These are phyloP conservation scores for Scaptomyza montana DNA, from an alignment of 1,140 invertebrate genomes.

Conservation along the genomic window DNA sequence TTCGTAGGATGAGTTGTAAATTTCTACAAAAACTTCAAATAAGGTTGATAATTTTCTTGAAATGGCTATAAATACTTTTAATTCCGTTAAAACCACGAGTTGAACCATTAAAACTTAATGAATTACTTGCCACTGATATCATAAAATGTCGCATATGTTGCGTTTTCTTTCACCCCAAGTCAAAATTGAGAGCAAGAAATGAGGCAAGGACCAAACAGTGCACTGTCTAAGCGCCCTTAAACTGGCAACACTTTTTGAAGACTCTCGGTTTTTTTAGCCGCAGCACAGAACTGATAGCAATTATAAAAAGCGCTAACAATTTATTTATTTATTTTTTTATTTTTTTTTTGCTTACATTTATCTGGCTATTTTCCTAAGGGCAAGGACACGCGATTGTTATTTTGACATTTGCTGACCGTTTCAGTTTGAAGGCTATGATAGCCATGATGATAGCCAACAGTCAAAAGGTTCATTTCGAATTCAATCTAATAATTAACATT, in stretches of 20 bases:
- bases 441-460: slow-evolving; percentile 22
- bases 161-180: too few relatives aligned
- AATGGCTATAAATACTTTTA: too few relatives aligned
- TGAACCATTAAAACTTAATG: slow-evolving; percentile 24
- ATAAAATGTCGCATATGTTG: too few relatives aligned
- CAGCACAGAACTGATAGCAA: slow-evolving; percentile 63
- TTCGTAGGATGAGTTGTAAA: too few relatives aligned
- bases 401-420: slow-evolving; percentile 69
- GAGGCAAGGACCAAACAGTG: background rate
- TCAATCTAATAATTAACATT: slow-evolving; percentile 81
- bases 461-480: slow-evolving; percentile 64
- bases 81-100: background rate
- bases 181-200: slow-evolving; percentile 15
- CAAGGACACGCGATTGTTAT: slow-evolving; percentile 22
- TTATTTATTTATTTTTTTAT: background rate
- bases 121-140: too few relatives aligned
- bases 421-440: slow-evolving; percentile 26
- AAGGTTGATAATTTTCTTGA: too few relatives aligned
- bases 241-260: too few relatives aligned
- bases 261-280: slow-evolving; percentile 58
- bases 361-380: slow-evolving; percentile 17
- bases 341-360: slow-evolving; percentile 22
- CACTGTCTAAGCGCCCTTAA: too few relatives aligned
- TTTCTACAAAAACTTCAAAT: too few relatives aligned
- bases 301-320: slow-evolving; percentile 52